These are phyloP conservation scores for Cherax quadricarinatus DNA, from an alignment of 1,140 invertebrate species.

Conservation along the genomic window DNA sequence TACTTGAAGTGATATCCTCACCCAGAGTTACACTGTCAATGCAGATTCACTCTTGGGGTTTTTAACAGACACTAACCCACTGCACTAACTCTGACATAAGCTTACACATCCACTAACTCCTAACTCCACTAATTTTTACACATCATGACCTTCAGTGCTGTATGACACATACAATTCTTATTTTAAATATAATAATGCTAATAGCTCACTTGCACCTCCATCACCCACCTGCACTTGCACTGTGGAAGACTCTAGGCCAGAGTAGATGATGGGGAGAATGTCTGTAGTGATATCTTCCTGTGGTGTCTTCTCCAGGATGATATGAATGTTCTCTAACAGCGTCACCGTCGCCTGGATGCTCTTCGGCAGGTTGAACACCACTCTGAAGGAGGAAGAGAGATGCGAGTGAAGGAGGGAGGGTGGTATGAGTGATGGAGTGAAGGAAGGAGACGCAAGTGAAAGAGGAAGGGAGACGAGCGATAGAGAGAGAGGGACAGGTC, in stretches of 20 bases:
- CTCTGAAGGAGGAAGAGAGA: conserved; percentile 76
- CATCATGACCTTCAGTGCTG: too few species aligned
- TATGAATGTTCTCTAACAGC: conserved; percentile 92
- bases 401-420: too few species aligned
- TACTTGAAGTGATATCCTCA: too few species aligned
- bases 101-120: too few species aligned
- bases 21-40: too few species aligned
- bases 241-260: conserved; percentile 92
- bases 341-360: conserved; percentile 94
- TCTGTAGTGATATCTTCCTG: conserved; percentile 87
- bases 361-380: conserved; percentile 88
- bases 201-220: not conserved
- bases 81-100: too few species aligned
- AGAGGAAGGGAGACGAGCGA: not conserved
- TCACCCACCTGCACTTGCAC: conserved; percentile 90
- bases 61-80: too few species aligned
- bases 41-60: too few species aligned
- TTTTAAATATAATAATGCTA: too few species aligned
- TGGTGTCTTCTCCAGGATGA: conserved; percentile 92
- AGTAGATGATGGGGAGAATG: conserved; percentile 92
- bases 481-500: not conserved
- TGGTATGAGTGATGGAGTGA: not conserved
- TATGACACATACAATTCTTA: too few species aligned
- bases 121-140: too few species aligned
- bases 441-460: not conserved